Conservation (phyloP, 2,797 vertebrate species). For the Urophycis tenuis region DNA sequence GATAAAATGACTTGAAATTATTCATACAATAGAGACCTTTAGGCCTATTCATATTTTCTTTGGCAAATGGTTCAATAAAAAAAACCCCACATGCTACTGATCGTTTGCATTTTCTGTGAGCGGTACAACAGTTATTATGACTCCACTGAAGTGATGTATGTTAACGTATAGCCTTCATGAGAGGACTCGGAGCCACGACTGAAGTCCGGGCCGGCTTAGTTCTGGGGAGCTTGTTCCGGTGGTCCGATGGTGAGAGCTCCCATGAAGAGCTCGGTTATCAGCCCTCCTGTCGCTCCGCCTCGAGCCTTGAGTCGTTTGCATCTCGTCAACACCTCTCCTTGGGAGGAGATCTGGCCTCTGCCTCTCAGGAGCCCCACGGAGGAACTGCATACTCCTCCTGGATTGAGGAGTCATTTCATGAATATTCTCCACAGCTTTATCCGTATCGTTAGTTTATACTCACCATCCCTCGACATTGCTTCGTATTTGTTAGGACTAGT, state of each 20-base stretch:
- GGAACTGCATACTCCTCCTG: background rate
- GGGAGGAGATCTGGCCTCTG: slow-evolving; percentile 36
- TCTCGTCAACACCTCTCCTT: slow-evolving; percentile 66
- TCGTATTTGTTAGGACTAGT: too few relatives aligned
- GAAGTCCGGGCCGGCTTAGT: slow-evolving; percentile 62
- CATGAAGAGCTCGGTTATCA: slow-evolving; percentile 73
- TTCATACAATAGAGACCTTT: too few relatives aligned
- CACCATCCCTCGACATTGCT: too few relatives aligned
- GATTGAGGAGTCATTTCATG: too few relatives aligned
- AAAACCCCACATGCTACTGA: too few relatives aligned
- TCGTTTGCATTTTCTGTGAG: too few relatives aligned
- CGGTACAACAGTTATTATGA: too few relatives aligned
- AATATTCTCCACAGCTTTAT: too few relatives aligned
- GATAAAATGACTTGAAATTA: too few relatives aligned
- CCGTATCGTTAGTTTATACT: too few relatives aligned
- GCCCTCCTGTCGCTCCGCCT: slow-evolving; percentile 48
- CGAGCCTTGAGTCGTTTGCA: slow-evolving; percentile 61
- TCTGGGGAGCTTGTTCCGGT: slow-evolving; percentile 57
- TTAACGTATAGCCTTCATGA: slow-evolving; percentile 11
- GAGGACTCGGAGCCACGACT: slow-evolving; percentile 40
- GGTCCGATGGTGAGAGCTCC: slow-evolving; percentile 49
- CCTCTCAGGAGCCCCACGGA: slow-evolving; percentile 26
- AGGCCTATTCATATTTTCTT: too few relatives aligned
- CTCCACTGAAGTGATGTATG: background rate
- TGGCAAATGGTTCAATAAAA: too few relatives aligned